phyloP scores from a whole-genome alignment of 2,113 vertebrate species.

The Cairina moschata region DNA sequence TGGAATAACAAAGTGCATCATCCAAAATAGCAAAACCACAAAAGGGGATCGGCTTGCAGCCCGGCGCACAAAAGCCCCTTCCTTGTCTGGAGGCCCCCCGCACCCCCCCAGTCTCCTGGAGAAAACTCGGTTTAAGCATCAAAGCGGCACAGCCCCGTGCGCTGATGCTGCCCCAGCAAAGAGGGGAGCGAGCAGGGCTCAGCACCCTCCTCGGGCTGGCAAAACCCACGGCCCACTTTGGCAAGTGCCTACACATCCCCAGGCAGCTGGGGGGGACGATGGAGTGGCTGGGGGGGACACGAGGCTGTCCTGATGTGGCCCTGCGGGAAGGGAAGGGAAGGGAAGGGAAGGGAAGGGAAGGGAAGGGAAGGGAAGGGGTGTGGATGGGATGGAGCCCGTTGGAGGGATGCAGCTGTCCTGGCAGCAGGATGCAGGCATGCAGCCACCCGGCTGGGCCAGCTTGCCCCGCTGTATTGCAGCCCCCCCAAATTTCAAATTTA shows the following conservation, averaged over 20 bases:
- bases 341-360: too few relatives aligned
- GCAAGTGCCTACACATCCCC: rapidly evolving
- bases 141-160: background rate
- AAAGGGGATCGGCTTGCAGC: slow-evolving; percentile 28
- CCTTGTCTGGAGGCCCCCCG: slow-evolving; percentile 36
- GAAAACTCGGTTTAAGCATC: slow-evolving; percentile 43
- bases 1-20: slow-evolving; percentile 73
- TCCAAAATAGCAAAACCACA: slow-evolving; percentile 69
- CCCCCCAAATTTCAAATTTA: background rate
- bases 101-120: background rate
- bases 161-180: background rate
- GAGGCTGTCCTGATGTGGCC: too few relatives aligned
- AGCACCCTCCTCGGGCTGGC: background rate
- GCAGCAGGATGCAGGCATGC: too few relatives aligned
- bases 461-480: background rate
- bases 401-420: too few relatives aligned
- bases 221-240: rapidly evolving
- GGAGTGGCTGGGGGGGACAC: too few relatives aligned
- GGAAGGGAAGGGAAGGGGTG: too few relatives aligned
- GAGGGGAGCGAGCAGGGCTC: rapidly evolving
- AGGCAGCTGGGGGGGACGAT: too few relatives aligned
- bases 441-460: too few relatives aligned
- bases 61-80: slow-evolving; percentile 50
- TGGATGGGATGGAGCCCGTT: too few relatives aligned
- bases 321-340: too few relatives aligned